A percentile compares a stretch with the other conserved stretches of the same genome.
Evolutionary conservation across 2,888 invertebrate species (phyloP).

Genomic region (Cheilosia scutellata): DNA sequence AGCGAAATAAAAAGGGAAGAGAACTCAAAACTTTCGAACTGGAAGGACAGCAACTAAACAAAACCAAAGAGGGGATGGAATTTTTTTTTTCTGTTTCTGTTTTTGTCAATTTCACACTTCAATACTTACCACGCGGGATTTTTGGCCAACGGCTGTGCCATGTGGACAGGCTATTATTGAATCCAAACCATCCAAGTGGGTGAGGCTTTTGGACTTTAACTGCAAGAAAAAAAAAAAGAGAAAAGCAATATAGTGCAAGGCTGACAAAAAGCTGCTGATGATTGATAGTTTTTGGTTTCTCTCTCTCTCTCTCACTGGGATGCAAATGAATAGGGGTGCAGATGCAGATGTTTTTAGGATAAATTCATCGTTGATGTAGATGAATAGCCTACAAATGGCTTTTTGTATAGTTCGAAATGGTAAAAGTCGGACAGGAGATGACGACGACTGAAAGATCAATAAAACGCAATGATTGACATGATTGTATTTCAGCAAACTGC

Average conservation of each 20-base stretch:
- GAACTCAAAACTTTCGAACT: too few relatives aligned
- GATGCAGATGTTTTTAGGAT: not conserved
- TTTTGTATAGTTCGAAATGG: not conserved
- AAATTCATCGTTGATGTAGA: not conserved
- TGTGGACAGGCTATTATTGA: conserved; percentile 83
- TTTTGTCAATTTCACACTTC: conserved; percentile 67
- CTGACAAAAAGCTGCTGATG: conserved; percentile 55
- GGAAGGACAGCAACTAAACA: too few relatives aligned
- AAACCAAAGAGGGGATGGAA: not conserved
- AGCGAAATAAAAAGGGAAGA: too few relatives aligned
- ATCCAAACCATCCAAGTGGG: conserved; percentile 89
- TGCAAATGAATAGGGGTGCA: not conserved
- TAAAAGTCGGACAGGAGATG: not conserved
- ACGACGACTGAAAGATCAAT: too few relatives aligned
- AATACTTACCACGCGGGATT: conserved; percentile 73
- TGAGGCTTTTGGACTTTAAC: conserved; percentile 90
- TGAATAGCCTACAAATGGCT: not conserved
- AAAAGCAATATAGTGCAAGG: conserved; percentile 42
- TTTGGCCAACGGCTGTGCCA: conserved; percentile 75
- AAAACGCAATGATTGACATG: too few relatives aligned
- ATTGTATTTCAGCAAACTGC: too few relatives aligned
- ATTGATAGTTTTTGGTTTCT: conserved; percentile 38
- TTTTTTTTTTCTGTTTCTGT: not conserved
- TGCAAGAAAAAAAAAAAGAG: conserved; percentile 82
- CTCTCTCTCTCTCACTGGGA: not conserved